These are phyloP conservation scores for Chascanopsetta lugubris DNA, from an alignment of 2,113 vertebrate species.

Conservation along the genomic window DNA sequence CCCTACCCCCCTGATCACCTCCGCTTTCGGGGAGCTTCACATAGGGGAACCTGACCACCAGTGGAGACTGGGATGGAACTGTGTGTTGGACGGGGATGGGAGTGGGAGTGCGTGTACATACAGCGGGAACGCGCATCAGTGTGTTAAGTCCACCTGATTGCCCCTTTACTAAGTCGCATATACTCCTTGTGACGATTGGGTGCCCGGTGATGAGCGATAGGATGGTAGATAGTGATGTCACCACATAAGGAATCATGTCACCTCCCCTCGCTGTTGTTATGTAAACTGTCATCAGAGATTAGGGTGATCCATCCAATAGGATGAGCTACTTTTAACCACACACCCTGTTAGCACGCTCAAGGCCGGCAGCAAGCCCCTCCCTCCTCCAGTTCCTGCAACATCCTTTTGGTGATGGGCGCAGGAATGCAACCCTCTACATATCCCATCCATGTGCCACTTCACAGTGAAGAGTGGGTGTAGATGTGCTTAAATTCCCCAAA, in stretches of 20 bases:
- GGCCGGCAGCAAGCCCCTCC: slow-evolving; percentile 27
- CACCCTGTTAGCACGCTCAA: slow-evolving; percentile 24
- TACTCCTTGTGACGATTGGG: slow-evolving; percentile 51
- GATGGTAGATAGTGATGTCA: slow-evolving; percentile 64
- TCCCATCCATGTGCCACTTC: not conserved
- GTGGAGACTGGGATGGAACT: slow-evolving; percentile 38
- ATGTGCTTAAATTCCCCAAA: not conserved
- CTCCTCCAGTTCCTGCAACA: not conserved
- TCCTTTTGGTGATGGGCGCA: not conserved
- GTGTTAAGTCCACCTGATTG: slow-evolving; percentile 25
- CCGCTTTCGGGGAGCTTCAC: slow-evolving; percentile 34
- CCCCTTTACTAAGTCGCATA: slow-evolving; percentile 35
- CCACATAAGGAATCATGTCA: slow-evolving; percentile 41
- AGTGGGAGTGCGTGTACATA: slow-evolving; percentile 22
- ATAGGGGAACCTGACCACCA: slow-evolving; percentile 45
- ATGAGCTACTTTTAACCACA: slow-evolving; percentile 69
- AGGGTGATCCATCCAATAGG: slow-evolving; percentile 67
- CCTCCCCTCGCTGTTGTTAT: slow-evolving; percentile 68
- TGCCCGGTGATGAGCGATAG: slow-evolving; percentile 12
- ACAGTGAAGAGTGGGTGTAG: not conserved
- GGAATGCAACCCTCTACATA: not conserved
- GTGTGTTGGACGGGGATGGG: slow-evolving; percentile 19
- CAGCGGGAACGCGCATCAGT: slow-evolving; percentile 13
- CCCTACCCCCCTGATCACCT: slow-evolving; percentile 29
- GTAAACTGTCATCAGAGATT: slow-evolving; percentile 75